A percentile compares a stretch with the other conserved stretches of the same genome.
Conservation (phyloP, 2,888 invertebrate species). For the Latheticus oryzae region DNA sequence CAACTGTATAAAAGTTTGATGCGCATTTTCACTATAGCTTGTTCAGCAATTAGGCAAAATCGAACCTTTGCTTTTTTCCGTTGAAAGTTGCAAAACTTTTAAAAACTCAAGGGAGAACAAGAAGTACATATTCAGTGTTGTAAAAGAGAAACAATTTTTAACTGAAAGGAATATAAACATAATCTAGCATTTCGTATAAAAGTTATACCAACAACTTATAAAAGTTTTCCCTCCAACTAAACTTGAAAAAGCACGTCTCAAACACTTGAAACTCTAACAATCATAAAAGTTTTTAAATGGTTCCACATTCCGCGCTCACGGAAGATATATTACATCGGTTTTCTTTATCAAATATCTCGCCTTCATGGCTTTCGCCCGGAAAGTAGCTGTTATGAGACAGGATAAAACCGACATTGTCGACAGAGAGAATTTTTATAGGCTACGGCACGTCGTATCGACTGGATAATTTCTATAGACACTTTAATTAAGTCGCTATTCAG, state of each 20-base stretch:
- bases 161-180: conserved; percentile 53
- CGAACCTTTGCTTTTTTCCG: conserved; percentile 13
- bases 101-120: conserved; percentile 36
- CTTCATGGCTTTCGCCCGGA: no score
- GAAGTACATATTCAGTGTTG: conserved; percentile 40
- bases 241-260: conserved; percentile 55
- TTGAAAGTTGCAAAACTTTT: conserved; percentile 33
- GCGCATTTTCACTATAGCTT: not conserved
- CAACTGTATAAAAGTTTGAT: conserved; percentile 38
- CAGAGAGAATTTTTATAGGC: no score
- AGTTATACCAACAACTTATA: conserved; percentile 55
- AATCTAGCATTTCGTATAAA: conserved; percentile 54
- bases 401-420: no score
- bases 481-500: conserved; percentile 50
- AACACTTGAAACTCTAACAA: conserved; percentile 56
- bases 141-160: conserved; percentile 49
- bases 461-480: conserved; percentile 46
- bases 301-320: conserved; percentile 54
- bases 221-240: conserved; percentile 52
- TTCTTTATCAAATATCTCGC: conserved; percentile 45
- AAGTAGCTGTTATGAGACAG: no score
- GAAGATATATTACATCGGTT: conserved; percentile 53
- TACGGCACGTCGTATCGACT: conserved; percentile 45
- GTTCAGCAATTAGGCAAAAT: conserved; percentile 26
- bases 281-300: conserved; percentile 57